Base-by-base conservation (phyloP, 1,140 invertebrate genomes). In the Pomacea maculata region DNA sequence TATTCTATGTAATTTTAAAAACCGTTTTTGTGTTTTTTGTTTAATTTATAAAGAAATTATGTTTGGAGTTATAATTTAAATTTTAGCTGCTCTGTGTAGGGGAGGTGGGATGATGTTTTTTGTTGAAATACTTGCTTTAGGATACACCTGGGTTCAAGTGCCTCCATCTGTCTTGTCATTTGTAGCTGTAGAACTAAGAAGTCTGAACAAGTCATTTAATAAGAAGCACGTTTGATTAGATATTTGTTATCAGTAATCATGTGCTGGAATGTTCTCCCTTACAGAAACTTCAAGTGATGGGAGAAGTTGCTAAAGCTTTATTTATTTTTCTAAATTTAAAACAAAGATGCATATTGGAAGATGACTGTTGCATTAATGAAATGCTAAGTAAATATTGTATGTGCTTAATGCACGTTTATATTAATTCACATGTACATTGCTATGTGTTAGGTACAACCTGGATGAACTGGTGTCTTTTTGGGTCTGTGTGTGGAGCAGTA, bases 401-500 rank as follows among this genome's bases (percentile, higher is more conserved):
- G 21, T 29, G 45, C 11, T 70, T 34, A 73, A 29, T 6, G 2
- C 25, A 15, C 57, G 52, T 61, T 57, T 29, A 57, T 54, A 61
- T 63, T 9, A 6, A 8, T 61, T 8, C 14, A 10, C 3, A 57
- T 63, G 45, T 21, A 17, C 19, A 64, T 52, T 29, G 45, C 19
- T 15, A 29, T 75, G 29, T 83, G 81, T 64, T 82, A 89, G 88
- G 87, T 55, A 84, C 78, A n/a, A 17, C 65, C 10, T 89, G 88
- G 88, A 87, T 88, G 86, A 87, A 89, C 80, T 88, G 87, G 86
- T 80, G 78, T 34, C 63, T 89, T 64, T 75, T 86, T 7, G 85
- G 86, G 29, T 73, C 77, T 54, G 57, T 84, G 7, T 79, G 81
- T 19, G 64, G 82, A 4, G 65, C 83, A 11, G 73, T 88, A 17